Base-by-base conservation (phyloP, 1,140 invertebrate genomes). In the Nasonia giraulti region DNA sequence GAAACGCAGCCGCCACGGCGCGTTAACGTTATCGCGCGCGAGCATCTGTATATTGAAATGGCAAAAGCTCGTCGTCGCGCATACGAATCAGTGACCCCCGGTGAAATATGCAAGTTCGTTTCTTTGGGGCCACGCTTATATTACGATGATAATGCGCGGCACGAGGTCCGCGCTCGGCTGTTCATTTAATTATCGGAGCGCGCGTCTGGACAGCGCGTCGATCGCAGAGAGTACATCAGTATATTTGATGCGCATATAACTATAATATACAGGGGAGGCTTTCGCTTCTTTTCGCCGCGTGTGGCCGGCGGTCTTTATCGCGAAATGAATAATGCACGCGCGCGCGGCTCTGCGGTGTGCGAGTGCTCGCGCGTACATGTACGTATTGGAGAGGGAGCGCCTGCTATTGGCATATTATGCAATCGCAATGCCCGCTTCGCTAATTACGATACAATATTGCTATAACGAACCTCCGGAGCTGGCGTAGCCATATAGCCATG, bases 401-500 rank as follows among this genome's bases (percentile, higher is more conserved):
- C 69, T 73, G 75, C 44, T 55, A 79, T 79, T 73, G 71, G 80
- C 71, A 80, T 31, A 82, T 82, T 82, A 75, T 37, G 80, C 40
- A 69, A 62, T 75, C 47, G 40, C 66, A 33, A 37, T 79, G 68
- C 37, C 4, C 80, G 80, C 47, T 37, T 44, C 80, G 80, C 80
- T 82, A 82, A 82, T 82, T 82, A 75, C 47, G 71, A 75, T 75
- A 82, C 80, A 82, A 82, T 82, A 82, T 82, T 82, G 80, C 80
- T n/a, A 31, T 50, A 81, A 81, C 80, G 80, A 73, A 50, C 40
- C 44, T 17, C 55, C 20, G 17, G 55, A 20, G 12, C 50, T 50
- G 7, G 66, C 66, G 20, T 44, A 69, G 66, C 66, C n/a, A 27
- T 17, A 69, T 17, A n/a, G 23, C 14, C 68, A 11, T 12, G 27